Percentiles rank a stretch among this genome's conserved stretches.
Conservation (phyloP, 2,888 invertebrate species). For the Geotrupes spiniger region DNA sequence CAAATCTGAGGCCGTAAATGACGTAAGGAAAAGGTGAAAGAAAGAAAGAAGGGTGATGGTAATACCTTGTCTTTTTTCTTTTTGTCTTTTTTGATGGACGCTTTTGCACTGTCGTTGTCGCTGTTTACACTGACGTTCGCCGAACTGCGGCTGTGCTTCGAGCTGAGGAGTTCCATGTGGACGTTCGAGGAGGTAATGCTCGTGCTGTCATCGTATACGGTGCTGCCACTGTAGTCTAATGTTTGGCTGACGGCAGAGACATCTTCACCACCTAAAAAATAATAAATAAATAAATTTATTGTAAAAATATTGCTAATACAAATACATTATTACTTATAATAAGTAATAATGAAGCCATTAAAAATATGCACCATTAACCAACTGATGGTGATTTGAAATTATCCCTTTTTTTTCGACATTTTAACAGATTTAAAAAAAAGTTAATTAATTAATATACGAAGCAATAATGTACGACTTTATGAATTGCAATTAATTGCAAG, state of each 20-base stretch:
- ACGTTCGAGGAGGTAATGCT: constrained; percentile 57
- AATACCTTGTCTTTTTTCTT: constrained; percentile 51
- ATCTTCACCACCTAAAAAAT: constrained; percentile 49
- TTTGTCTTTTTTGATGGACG: constrained; percentile 42
- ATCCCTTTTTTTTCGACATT: no score
- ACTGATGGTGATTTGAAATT: no score
- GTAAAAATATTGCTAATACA: not conserved
- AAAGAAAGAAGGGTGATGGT: not conserved
- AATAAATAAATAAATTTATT: no score
- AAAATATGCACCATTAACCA: no score
- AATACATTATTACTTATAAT: not conserved
- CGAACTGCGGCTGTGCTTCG: constrained; percentile 56
- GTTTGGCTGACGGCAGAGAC: constrained; percentile 49
- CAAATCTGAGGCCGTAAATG: no score
- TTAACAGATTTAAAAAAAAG: no score
- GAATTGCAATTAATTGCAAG: no score
- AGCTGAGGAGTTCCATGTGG: constrained; percentile 55
- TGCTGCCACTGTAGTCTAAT: constrained; percentile 54
- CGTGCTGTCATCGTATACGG: constrained; percentile 53
- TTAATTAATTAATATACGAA: no score
- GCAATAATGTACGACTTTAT: no score
- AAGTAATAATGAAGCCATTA: constrained; percentile 7
- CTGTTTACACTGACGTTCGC: constrained; percentile 55
- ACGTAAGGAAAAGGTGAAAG: no score
- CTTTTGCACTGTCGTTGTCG: constrained; percentile 48